Base-by-base conservation (phyloP, 2,888 invertebrate genomes). In the Luperina testacea region DNA sequence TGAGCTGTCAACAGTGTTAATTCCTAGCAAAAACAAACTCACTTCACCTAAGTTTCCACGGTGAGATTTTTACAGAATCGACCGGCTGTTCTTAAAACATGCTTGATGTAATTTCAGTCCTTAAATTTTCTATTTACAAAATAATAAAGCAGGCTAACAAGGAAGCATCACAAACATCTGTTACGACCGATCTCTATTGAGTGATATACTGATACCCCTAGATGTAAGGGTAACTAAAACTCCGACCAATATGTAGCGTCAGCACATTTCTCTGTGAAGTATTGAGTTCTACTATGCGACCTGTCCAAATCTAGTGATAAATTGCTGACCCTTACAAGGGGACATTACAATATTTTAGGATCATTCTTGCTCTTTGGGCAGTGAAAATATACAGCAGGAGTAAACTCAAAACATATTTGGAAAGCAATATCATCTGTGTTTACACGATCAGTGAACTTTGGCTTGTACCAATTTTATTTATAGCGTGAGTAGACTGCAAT, bases 241-340 rank as follows among this genome's bases (percentile, higher is more conserved):
- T 45, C 53, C 42, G 57, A 65, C 64, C 59, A 53, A 59, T 78
- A 45, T 27, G n/a, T 17, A 59, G 17, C 38, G 53, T 83, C 84
- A 81, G 70, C 84, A 81, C 53, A 78, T 81, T 68, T 78, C 68
- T 83, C n/a, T 8, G 78, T 64, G 38, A 71, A 59, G 45, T 38
- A 68, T 77, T 20, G 32, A 83, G 61, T n/a, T 78, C 69, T 69
- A n/a, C 15, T 17, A n/a, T n/a, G n/a, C 59, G 6, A 61, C 38
- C 79, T 81, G 84, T 78, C 70, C 71, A 63, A 78, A 32, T 61
- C 53, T 71, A 61, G 67, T 81, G 84, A 81, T 79, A 63, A 53
- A 81, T 81, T 78, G 53, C 69, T 70, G 69, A 71, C 84, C 81
- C 45, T n/a, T 38, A 7, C 51, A 27, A 5, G 15, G 6, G 17